Base-by-base conservation (phyloP, 2,888 invertebrate genomes). In the Neoitamus cyanurus region DNA sequence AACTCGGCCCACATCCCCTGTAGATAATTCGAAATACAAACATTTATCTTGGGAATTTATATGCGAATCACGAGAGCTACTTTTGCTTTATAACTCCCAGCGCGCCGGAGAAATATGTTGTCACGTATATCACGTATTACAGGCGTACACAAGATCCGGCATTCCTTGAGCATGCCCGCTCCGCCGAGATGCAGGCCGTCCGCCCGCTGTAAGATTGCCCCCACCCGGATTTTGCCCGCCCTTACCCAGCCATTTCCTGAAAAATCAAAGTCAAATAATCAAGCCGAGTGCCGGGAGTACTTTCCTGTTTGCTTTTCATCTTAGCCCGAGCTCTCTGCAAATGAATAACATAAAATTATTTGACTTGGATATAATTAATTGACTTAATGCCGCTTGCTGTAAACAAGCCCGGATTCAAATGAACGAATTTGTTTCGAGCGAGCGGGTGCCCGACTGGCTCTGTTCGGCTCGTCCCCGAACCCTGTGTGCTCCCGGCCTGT, bases 241-340 rank as follows among this genome's bases (percentile, higher is more conserved):
- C 20, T 58, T 25, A 58, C 20, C 58, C 58, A 58, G 9, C 25
- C 25, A 25, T 7, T 5, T 73, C 75, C 85, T 72, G 42, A 78
- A 78, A 84, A 85, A 84, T 85, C 85, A 84, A 85, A 85, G 85
- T 85, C 75, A 85, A 85, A 85, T 85, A 85, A 85, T 85, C 85
- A 85, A 78, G 58, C 48, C 31, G 78, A 80, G 48, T 15, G 48
- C 48, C 84, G 83, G 70, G 78, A 73, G 80, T 72, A 84, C 72
- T 85, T 83, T 85, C 78, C 72, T 85, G 85, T 85, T 85, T 85
- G 84, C 77, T 82, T 85, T 85, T 85, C 80, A 85, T 85, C 84
- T 84, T 69, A 70, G 42, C 42, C 42, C 34, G 31, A 46, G 72
- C 72, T 72, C 72, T 72, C 46, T 83, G 83, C 46, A 72, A 46